These are phyloP conservation scores for Deilephila porcellus DNA, from an alignment of 2,888 invertebrate genomes.

Conservation along the genomic window DNA sequence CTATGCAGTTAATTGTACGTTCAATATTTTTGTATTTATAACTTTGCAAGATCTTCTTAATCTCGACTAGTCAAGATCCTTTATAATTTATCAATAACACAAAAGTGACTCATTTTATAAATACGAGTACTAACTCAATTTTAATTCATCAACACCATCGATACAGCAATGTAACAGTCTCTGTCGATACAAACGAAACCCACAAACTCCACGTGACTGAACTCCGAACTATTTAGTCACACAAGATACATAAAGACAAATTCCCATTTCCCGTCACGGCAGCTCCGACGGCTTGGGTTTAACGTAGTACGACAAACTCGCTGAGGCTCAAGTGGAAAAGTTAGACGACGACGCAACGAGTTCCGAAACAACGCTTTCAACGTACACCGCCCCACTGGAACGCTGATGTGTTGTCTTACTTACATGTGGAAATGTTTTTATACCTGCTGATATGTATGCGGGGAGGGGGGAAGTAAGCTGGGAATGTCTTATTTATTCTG, in stretches of 20 bases:
- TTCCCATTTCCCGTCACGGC: neutral
- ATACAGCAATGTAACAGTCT: too few species aligned
- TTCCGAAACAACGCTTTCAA: constrained; percentile 54
- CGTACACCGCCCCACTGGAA: neutral
- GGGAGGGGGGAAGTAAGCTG: neutral
- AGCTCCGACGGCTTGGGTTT: neutral
- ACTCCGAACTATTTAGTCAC: neutral
- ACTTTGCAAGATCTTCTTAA: too few species aligned
- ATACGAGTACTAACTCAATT: too few species aligned
- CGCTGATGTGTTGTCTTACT: neutral
- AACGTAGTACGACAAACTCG: constrained; percentile 26
- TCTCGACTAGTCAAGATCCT: too few species aligned
- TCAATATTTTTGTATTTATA: too few species aligned
- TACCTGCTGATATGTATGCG: neutral
- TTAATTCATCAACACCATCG: too few species aligned
- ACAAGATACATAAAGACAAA: neutral
- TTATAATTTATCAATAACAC: too few species aligned
- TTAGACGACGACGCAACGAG: constrained; percentile 44
- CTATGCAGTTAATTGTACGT: too few species aligned
- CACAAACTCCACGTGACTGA: neutral
- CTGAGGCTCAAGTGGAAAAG: constrained; percentile 52
- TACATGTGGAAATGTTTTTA: neutral
- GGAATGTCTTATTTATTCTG: too few species aligned
- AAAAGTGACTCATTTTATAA: too few species aligned
- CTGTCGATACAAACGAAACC: neutral